Percentiles rank a stretch among this genome's conserved stretches.
These are phyloP conservation scores for Epicauta chinensis DNA, from an alignment of 1,140 invertebrate species.

Conservation along the genomic window DNA sequence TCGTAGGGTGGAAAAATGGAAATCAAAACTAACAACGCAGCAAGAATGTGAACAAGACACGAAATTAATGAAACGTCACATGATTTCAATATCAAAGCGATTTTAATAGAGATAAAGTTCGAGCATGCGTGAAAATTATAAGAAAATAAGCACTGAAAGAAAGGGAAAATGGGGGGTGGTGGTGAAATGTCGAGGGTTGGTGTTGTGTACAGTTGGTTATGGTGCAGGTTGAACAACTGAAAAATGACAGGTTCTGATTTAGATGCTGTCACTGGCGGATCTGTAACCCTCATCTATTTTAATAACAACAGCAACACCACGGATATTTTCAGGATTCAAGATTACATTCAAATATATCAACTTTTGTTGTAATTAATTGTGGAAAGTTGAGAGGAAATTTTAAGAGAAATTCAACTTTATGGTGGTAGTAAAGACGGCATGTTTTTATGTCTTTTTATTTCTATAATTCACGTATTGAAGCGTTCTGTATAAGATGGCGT, in stretches of 20 bases:
- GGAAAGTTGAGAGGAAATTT: too few relatives aligned
- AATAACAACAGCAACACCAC: constrained; percentile 9
- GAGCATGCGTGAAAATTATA: constrained; percentile 43
- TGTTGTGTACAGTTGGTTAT: too few relatives aligned
- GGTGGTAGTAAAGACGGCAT: too few relatives aligned
- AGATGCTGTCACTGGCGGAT: too few relatives aligned
- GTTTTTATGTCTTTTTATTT: too few relatives aligned
- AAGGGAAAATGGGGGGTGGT: constrained; percentile 14
- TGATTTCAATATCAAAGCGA: constrained; percentile 45
- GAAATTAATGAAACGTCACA: constrained; percentile 43
- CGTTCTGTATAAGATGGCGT: constrained; percentile 35
- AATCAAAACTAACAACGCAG: constrained; percentile 25
- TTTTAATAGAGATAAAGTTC: constrained; percentile 41
- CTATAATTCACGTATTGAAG: constrained; percentile 21
- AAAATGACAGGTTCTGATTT: constrained; percentile 26
- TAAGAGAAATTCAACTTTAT: too few relatives aligned
- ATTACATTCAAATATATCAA: too few relatives aligned
- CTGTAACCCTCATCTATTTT: too few relatives aligned
- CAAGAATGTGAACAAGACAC: constrained; percentile 38
- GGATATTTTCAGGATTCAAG: background rate
- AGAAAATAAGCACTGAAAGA: constrained; percentile 34
- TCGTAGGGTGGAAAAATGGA: background rate
- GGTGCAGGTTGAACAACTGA: constrained; percentile 15
- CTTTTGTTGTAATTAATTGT: too few relatives aligned
- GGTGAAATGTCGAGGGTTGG: background rate